Evolutionary conservation across 2,113 vertebrate species (phyloP).

Genomic region (Hiodon alosoides): DNA sequence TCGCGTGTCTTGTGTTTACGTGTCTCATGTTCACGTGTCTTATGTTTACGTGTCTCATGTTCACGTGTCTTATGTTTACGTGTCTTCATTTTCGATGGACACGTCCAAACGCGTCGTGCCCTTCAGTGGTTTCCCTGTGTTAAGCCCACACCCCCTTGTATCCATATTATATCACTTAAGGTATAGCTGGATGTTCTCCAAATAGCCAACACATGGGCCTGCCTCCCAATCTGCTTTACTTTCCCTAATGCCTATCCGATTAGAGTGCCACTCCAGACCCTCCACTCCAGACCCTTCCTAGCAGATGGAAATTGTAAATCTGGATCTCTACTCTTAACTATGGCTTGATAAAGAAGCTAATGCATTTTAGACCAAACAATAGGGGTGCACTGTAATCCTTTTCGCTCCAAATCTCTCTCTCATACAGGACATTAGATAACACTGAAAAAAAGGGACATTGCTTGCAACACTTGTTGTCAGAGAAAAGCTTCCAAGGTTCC

Average conservation of each 20-base stretch:
- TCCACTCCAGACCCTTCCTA: constrained; percentile 29
- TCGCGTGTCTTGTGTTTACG: too few relatives aligned
- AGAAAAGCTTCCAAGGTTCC: too few relatives aligned
- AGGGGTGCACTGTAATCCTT: constrained; percentile 45
- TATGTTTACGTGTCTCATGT: too few relatives aligned
- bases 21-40: too few relatives aligned
- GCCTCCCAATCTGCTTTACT: constrained; percentile 78
- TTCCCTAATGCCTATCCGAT: constrained; percentile 63
- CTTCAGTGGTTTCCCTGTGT: too few relatives aligned
- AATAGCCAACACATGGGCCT: constrained; percentile 48
- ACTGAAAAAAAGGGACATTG: constrained; percentile 36
- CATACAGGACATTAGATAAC: constrained; percentile 49
- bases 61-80: too few relatives aligned
- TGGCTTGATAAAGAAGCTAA: constrained; percentile 73
- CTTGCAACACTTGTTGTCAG: constrained; percentile 5
- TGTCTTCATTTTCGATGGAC: too few relatives aligned
- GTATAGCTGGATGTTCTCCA: constrained; percentile 49
- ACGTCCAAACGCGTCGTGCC: too few relatives aligned
- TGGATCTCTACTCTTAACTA: constrained; percentile 76
- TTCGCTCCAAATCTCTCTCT: constrained; percentile 40
- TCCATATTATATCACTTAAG: constrained; percentile 36
- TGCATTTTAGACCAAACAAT: constrained; percentile 50
- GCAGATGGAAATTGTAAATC: constrained; percentile 75
- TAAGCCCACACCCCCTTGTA: too few relatives aligned
- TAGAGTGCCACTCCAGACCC: constrained; percentile 36